Evolutionary conservation across 2,797 vertebrate species (phyloP), one percentile per base, ranked within the genome.

Genomic region (Nannoperca australis): DNA sequence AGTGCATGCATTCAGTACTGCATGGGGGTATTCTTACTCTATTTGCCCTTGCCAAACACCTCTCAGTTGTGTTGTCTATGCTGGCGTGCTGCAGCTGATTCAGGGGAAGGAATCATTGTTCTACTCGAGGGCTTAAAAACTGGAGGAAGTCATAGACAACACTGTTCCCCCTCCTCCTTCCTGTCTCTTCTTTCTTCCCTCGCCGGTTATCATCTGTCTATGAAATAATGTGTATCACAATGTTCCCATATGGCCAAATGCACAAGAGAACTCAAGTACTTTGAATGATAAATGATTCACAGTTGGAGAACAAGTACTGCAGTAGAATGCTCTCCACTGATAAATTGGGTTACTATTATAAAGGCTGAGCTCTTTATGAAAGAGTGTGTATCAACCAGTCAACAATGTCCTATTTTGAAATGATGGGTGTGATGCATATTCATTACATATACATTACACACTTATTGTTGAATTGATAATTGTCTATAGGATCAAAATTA

Each of bases 281-380:
- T 78, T 61, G 66, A 73, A 58, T 78, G 80, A 86, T 76, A 75
- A 78, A 89, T 83, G 71, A 60, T 56, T 72, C 56, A 38, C 74
- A 82, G 69, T 61, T 74, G 69, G 73, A 54, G 51, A 75, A 65
- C 60, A 40, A 63, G 68, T 58, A 13, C 60, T 59, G 63, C 61
- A 67, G 50, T 51, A 60, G 51, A 70, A 67, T 47, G 70, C 61
- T 70, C 76, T 76, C 69, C 53, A 15, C 14, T 67, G 65, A 81
- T 82, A n/a, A 66, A 63, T 58, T 56, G 53, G 17, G 38, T 82
- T 74, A 76, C 81, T 76, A 51, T 73, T 70, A 78, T 34, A 59
- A 70, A 76, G 3, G 20, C 40, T 44, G 49, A 60, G 67, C 27
- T 45, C 70, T 55, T 49, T 34, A 22, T 72, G 67, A 70, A 64